Conservation (phyloP, 2,888 invertebrate species). For the Epirrhoe tristata region DNA sequence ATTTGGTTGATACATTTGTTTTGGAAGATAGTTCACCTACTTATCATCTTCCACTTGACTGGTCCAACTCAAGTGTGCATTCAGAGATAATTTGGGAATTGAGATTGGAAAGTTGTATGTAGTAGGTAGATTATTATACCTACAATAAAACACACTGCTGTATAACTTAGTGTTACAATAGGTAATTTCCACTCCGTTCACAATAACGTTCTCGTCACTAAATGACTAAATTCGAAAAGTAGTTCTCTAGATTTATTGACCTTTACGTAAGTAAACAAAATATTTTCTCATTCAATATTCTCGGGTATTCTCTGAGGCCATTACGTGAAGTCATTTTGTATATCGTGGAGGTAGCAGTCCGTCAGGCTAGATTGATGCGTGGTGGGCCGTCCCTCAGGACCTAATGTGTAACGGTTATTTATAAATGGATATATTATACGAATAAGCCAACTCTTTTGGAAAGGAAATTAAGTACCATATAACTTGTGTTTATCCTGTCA, state of each 20-base stretch:
- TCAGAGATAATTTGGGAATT: background rate
- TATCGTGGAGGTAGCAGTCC: slow-evolving; percentile 18
- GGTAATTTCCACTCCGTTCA: background rate
- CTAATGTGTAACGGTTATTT: slow-evolving; percentile 39
- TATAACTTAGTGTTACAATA: background rate
- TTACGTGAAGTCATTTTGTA: slow-evolving; percentile 17
- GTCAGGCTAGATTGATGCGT: slow-evolving; percentile 41
- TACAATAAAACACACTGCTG: background rate
- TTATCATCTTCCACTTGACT: slow-evolving; percentile 2
- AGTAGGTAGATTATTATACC: background rate
- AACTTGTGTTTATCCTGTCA: too few species aligned
- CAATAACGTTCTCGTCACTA: background rate
- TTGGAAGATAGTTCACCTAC: background rate
- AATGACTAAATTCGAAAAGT: background rate
- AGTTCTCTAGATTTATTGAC: slow-evolving; percentile 3
- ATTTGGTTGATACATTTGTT: background rate
- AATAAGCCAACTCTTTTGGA: slow-evolving; percentile 28
- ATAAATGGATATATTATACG: slow-evolving; percentile 31
- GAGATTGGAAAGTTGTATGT: background rate
- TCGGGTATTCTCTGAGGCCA: slow-evolving; percentile 20
- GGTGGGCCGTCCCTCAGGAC: slow-evolving; percentile 26
- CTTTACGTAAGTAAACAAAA: slow-evolving; percentile 2
- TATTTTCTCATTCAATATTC: slow-evolving; percentile 7
- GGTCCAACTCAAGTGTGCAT: background rate
- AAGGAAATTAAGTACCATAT: background rate